Evolutionary conservation across 2,888 invertebrate species (phyloP).

Genomic region (Acanthosepion esculentum): DNA sequence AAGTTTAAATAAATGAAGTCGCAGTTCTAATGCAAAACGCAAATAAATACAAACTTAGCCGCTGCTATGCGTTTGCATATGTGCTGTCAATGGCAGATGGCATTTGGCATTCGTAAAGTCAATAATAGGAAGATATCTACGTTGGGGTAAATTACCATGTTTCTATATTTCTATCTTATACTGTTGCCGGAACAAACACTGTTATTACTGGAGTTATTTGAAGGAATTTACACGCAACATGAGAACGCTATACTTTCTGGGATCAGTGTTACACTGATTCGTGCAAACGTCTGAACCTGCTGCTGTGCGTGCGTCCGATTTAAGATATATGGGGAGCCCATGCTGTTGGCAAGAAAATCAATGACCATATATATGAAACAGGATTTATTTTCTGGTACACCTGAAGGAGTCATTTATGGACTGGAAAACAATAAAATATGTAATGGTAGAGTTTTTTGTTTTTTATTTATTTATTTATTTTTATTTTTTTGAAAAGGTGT

Average conservation of each 20-base stretch:
- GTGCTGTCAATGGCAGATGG: neutral
- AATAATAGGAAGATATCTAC: neutral
- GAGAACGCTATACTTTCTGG: neutral
- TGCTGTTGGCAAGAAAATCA: neutral
- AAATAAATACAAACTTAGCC: neutral
- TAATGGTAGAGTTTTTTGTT: no score
- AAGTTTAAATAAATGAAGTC: neutral
- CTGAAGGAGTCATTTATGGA: neutral
- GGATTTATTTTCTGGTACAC: neutral
- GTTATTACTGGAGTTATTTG: neutral
- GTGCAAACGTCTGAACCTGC: neutral
- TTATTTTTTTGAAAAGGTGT: neutral
- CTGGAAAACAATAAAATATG: neutral
- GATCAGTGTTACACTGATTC: neutral
- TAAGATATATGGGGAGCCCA: neutral
- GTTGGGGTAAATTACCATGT: neutral
- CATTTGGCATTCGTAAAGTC: neutral
- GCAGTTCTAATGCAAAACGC: neutral
- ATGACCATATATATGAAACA: neutral
- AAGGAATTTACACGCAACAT: neutral
- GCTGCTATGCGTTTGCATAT: neutral
- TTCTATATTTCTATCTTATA: neutral
- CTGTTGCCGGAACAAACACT: neutral
- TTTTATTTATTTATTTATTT: no score
- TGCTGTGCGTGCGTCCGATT: neutral